Percentiles rank a stretch among this genome's conserved stretches.
phyloP scores from a whole-genome alignment of 2,113 vertebrate genomes.

The Silurus meridionalis region DNA sequence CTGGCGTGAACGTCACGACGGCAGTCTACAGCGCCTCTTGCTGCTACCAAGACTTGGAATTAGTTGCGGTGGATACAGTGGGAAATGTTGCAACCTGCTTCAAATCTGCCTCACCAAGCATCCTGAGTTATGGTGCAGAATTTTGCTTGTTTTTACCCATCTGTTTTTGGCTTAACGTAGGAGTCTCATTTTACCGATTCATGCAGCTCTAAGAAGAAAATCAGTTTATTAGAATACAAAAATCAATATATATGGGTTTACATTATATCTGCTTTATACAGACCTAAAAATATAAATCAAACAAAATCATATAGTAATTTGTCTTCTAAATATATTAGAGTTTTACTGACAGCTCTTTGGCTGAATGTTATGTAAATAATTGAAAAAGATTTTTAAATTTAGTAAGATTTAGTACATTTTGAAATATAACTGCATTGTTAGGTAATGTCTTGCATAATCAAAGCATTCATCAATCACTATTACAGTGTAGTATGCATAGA shows the following conservation, averaged over 20 bases:
- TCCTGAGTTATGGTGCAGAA: neutral
- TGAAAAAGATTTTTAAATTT: neutral
- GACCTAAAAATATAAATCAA: no score
- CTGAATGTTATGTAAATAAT: neutral
- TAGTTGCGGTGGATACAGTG: slow-evolving; percentile 64
- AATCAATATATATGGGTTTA: neutral
- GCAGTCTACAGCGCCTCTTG: slow-evolving; percentile 66
- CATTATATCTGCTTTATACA: no score
- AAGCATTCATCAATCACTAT: no score
- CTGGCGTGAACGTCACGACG: slow-evolving; percentile 54
- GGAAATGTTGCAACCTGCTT: slow-evolving; percentile 68
- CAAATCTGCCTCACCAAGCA: slow-evolving; percentile 44
- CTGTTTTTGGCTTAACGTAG: neutral
- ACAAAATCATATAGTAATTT: neutral
- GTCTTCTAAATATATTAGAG: neutral
- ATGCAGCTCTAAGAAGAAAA: neutral
- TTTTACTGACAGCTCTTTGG: neutral
- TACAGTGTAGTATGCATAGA: no score
- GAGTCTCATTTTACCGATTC: neutral
- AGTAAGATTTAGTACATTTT: no score
- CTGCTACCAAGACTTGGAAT: slow-evolving; percentile 61
- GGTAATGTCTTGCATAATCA: no score
- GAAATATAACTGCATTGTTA: no score
- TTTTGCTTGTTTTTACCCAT: neutral
- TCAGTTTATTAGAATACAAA: neutral